phyloP scores from a whole-genome alignment of 2,113 vertebrate genomes.

The Echinops telfairi region DNA sequence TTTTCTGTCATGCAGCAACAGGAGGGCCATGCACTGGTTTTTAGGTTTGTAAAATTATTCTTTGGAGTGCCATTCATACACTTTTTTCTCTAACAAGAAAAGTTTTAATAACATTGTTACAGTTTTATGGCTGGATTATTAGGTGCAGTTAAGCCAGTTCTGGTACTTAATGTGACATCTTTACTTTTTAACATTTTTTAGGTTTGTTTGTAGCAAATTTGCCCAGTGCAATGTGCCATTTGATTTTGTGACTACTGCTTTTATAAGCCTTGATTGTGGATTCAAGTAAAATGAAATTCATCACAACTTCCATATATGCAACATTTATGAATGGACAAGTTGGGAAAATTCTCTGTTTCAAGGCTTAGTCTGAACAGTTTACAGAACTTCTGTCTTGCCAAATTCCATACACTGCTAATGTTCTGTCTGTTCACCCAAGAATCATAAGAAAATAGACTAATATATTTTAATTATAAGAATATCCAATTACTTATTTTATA shows the following conservation, averaged over 20 bases:
- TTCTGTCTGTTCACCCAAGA: not conserved
- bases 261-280: too few species aligned
- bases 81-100: not conserved
- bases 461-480: not conserved
- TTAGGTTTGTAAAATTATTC: constrained; percentile 42
- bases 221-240: too few species aligned
- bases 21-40: not conserved
- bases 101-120: not conserved
- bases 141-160: too few species aligned
- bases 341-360: not conserved
- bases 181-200: too few species aligned
- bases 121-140: constrained; percentile 3
- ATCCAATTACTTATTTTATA: not conserved
- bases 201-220: too few species aligned
- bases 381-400: not conserved
- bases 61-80: fast-evolving
- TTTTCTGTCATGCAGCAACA: constrained; percentile 9
- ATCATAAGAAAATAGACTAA: not conserved
- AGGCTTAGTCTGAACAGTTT: not conserved
- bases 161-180: too few species aligned
- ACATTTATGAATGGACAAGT: constrained; percentile 8
- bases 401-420: not conserved
- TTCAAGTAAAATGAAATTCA: too few species aligned
- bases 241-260: too few species aligned
- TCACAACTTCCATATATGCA: too few species aligned